Evolutionary conservation across 2,113 vertebrate genomes (phyloP).

Genomic region (Micromys minutus): DNA sequence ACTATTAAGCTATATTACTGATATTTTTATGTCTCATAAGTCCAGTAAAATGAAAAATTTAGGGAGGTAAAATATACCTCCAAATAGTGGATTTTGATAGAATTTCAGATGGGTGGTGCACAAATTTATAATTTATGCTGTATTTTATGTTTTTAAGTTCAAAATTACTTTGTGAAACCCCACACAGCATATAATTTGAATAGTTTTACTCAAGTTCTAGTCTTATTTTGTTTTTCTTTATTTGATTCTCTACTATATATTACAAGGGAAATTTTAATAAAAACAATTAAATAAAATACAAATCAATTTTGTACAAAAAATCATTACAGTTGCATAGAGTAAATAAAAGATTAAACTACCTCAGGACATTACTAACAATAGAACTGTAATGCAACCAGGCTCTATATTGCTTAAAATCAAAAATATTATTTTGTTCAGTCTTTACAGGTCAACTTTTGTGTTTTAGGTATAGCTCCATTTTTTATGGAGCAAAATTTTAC

Average conservation of each 20-base stretch:
- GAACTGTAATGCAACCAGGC: neutral
- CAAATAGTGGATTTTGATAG: neutral
- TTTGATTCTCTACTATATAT: neutral
- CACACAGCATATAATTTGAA: neutral
- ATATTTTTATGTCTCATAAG: neutral
- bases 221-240: neutral
- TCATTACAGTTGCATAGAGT: neutral
- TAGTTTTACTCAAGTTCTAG: neutral
- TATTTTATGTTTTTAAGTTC: neutral
- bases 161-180: neutral
- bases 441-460: neutral
- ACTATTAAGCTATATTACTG: neutral
- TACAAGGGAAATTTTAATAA: neutral
- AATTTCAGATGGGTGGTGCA: conserved; percentile 1
- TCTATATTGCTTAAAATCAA: neutral
- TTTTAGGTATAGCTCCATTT: neutral
- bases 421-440: neutral
- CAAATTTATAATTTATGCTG: neutral
- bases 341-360: neutral
- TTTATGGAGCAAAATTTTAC: neutral
- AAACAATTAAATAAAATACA: neutral
- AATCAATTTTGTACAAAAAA: neutral
- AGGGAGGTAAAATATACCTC: neutral
- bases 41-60: neutral
- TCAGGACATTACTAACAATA: neutral